A percentile compares a stretch with the other conserved stretches of the same genome.
Conservation (phyloP, 37 sponge, comb jelly and placozoan genomes). For the Geodia barretti region DNA sequence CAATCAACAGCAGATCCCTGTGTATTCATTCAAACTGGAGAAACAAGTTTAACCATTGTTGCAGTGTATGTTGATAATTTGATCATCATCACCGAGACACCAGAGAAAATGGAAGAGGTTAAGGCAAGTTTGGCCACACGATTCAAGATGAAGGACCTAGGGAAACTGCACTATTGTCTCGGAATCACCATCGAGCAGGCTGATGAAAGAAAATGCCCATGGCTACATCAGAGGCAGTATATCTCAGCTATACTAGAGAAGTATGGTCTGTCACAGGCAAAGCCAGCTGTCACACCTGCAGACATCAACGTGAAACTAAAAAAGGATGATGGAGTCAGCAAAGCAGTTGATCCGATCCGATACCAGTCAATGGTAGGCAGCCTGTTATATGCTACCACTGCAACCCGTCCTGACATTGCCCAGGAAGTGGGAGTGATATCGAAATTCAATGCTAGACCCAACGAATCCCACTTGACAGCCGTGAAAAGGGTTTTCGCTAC, state of each 20-base stretch:
- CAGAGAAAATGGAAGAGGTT: neutral
- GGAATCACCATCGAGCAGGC: constrained; percentile 37
- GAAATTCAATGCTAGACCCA: constrained; percentile 36
- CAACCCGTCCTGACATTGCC: constrained; percentile 58
- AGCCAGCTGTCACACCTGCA: constrained; percentile 48
- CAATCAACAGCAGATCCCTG: constrained; percentile 56
- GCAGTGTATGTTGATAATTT: constrained; percentile 31
- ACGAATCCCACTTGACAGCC: constrained; percentile 50
- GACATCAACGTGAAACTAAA: constrained; percentile 34
- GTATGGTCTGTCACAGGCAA: constrained; percentile 21
- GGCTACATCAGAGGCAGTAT: no score
- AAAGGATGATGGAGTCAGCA: constrained; percentile 63
- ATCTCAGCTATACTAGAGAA: no score
- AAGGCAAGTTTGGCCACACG: constrained; percentile 16
- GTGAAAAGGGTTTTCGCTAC: constrained; percentile 52
- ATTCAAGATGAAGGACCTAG: constrained; percentile 37
- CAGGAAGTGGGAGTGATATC: constrained; percentile 54
- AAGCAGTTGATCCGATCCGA: constrained; percentile 19
- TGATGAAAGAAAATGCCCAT: constrained; percentile 42
- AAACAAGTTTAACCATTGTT: neutral
- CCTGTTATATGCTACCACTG: constrained; percentile 28
- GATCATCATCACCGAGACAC: constrained; percentile 6
- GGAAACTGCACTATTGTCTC: constrained; percentile 25
- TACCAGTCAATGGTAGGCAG: constrained; percentile 74
- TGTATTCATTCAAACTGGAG: constrained; percentile 7